Base-by-base conservation (phyloP, 2,113 vertebrate species). In the Piaya cayana region DNA sequence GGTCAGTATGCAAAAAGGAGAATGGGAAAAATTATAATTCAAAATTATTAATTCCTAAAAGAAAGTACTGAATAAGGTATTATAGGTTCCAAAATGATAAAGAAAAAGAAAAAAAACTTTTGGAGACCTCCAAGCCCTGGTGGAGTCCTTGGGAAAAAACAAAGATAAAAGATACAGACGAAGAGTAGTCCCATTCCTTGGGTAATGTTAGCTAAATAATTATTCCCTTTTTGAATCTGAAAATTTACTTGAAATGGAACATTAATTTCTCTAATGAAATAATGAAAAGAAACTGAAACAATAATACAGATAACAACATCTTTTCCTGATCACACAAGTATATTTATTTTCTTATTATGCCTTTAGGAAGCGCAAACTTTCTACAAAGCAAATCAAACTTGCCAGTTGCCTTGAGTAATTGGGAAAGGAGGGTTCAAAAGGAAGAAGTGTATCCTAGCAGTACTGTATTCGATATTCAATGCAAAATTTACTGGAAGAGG, bases 401-500 rank as follows among this genome's bases (percentile, higher is more conserved):
- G 47, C 25, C 52, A 72, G 34, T 64, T 92, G 62, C 32, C 45
- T 11, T 37, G 21, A 89, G 30, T 68, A 49, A 77, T 4, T 45
- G 60, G 43, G 74, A 90, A 37, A 7, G 1, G 9, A 14, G 6
- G 5, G 4, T 43, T 37, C 21, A 45, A 49, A 0, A 23, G 15
- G n/a, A 59, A 64, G 74, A 79, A 89, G 20, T 91, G 70, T 49
- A 92, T 80, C 21, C 43, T n/a, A 12, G 64, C 8, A 13, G 47
- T 18, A 29, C 27, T 85, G 18, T 52, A 37, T 64, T 76, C 88
- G 82, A 65, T 59, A 68, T 85, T 63, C 60, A 65, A 42, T 18
- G 42, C 72, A 29, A 88, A 94, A 55, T 90, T 94, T 96, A 92
- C 75, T 85, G 88, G 90, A 90, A 94, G 39, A 92, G 23, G 42